Conservation (phyloP, 2,113 vertebrate species). For the Lethenteron reissneri region DNA sequence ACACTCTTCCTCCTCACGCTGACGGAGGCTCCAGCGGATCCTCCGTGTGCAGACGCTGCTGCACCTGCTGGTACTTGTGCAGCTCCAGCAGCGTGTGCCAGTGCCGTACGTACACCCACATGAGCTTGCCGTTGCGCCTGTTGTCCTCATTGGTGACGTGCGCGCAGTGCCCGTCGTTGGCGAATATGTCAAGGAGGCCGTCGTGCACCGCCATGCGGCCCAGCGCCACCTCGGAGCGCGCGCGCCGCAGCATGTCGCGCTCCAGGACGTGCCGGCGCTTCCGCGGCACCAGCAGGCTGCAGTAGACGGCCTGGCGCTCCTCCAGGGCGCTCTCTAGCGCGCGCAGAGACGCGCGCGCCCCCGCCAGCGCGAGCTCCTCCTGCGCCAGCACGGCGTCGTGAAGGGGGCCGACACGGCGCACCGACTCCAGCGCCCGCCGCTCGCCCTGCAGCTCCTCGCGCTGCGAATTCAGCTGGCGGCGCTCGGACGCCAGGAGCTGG, state of each 20-base stretch:
- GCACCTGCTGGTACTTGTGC: constrained; percentile 33
- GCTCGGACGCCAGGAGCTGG: constrained; percentile 50
- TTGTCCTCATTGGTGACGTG: constrained; percentile 43
- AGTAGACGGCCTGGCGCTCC: constrained; percentile 62
- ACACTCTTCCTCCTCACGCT: too few relatives aligned
- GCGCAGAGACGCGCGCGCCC: constrained; percentile 29
- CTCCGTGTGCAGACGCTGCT: too few relatives aligned
- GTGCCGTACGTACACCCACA: constrained; percentile 83
- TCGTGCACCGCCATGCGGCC: constrained; percentile 29
- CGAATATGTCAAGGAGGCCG: constrained; percentile 66
- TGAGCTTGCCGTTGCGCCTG: constrained; percentile 55
- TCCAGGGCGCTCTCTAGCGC: constrained; percentile 45
- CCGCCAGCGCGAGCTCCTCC: constrained; percentile 39
- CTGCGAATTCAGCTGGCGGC: constrained; percentile 41
- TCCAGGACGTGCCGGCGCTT: constrained; percentile 46
- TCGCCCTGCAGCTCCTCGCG: constrained; percentile 35
- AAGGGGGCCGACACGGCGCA: constrained; percentile 25
- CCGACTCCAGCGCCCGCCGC: constrained; percentile 25
- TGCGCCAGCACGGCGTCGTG: constrained; percentile 32
- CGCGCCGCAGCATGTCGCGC: constrained; percentile 47
- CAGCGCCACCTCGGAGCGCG: constrained; percentile 28
- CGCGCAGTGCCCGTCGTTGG: constrained; percentile 57
- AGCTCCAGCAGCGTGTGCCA: constrained; percentile 55
- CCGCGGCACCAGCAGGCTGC: constrained; percentile 41
- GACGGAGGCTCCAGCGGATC: too few relatives aligned